A percentile compares a stretch with the other conserved stretches of the same genome.
phyloP scores from a whole-genome alignment of 2,797 vertebrate genomes.

The Centroberyx gerrardi region DNA sequence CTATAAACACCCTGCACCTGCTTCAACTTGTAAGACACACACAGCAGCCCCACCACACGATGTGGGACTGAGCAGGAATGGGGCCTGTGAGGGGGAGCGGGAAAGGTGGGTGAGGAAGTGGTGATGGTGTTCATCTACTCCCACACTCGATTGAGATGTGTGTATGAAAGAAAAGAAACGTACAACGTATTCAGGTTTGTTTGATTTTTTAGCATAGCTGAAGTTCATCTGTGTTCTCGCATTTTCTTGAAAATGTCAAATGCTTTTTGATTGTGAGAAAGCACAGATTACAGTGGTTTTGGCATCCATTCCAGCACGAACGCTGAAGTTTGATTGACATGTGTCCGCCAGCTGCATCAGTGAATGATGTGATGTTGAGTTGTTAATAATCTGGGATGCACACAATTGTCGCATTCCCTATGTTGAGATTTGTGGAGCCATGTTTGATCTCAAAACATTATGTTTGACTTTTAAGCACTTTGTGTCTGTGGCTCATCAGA shows the following conservation, averaged over 20 bases:
- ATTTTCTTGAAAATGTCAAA: background rate
- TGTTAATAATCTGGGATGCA: background rate
- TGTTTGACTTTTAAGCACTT: slow-evolving; percentile 2
- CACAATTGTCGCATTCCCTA: background rate
- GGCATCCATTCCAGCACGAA: background rate
- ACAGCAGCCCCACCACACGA: slow-evolving; percentile 35
- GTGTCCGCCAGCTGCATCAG: background rate
- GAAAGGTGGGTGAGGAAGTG: slow-evolving; percentile 80
- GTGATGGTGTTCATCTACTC: slow-evolving; percentile 51
- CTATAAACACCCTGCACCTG: slow-evolving; percentile 67
- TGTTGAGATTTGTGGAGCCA: background rate
- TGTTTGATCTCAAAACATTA: background rate
- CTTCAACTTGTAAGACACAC: slow-evolving; percentile 16
- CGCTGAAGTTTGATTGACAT: background rate
- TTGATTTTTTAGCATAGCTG: background rate
- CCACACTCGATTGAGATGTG: slow-evolving; percentile 62
- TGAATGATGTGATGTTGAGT: background rate
- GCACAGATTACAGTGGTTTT: background rate
- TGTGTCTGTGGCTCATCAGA: background rate
- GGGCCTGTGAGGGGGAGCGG: slow-evolving; percentile 64
- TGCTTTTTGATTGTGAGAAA: background rate
- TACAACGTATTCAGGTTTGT: background rate
- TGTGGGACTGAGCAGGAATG: slow-evolving; percentile 49
- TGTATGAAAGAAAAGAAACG: slow-evolving; percentile 17
- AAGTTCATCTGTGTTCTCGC: background rate